phyloP scores from a whole-genome alignment of 2,113 vertebrate genomes.

The Morone chrysops region DNA sequence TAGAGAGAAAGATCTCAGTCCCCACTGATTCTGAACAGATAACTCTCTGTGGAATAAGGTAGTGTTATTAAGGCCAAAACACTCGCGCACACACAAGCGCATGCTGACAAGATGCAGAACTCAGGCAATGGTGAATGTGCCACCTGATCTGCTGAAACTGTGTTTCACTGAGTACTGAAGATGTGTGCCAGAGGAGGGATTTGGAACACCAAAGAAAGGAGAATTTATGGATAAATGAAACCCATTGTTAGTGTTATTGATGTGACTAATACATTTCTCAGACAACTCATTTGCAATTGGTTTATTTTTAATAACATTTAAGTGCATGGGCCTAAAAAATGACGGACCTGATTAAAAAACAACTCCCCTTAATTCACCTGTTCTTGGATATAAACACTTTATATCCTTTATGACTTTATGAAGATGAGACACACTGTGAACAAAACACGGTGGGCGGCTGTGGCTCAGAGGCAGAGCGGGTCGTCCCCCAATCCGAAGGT shows the following conservation, averaged over 20 bases:
- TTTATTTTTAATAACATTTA: neutral
- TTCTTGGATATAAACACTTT: neutral
- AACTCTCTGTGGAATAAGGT: slow-evolving; percentile 56
- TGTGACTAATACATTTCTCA: neutral
- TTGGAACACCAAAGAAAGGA: neutral
- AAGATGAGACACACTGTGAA: no score
- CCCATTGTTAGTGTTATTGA: neutral
- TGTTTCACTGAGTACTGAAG: slow-evolving; percentile 6
- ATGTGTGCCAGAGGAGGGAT: neutral
- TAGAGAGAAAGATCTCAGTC: slow-evolving; percentile 59
- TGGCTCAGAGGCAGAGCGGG: no score
- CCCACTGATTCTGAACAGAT: slow-evolving; percentile 60
- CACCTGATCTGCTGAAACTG: neutral
- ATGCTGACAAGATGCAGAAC: slow-evolving; percentile 16
- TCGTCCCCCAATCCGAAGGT: no score
- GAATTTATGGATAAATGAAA: neutral
- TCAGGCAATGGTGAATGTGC: slow-evolving; percentile 1
- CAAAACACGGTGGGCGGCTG: no score
- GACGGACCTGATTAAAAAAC: neutral
- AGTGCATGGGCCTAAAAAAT: neutral
- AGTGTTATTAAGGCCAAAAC: slow-evolving; percentile 58
- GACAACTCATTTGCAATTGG: neutral
- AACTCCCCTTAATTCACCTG: neutral
- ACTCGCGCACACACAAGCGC: slow-evolving; percentile 11
- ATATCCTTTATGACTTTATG: no score